phyloP scores from a whole-genome alignment of 2,797 vertebrate species.

The Rhinella marina region DNA sequence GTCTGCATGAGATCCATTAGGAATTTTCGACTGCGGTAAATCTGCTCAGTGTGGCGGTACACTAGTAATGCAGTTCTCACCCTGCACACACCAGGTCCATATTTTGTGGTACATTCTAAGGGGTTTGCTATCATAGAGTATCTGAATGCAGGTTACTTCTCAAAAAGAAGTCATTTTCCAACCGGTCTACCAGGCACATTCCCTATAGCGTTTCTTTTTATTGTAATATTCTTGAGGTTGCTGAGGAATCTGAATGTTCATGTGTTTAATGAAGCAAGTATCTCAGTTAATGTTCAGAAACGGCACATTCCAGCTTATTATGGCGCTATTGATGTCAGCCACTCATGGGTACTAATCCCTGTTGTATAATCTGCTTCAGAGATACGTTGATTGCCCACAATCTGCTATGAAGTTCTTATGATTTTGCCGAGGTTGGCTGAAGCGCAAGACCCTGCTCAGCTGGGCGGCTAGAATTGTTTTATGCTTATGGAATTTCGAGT shows the following conservation, averaged over 20 bases:
- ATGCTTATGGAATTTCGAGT: background rate
- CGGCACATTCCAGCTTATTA: slow-evolving; percentile 41
- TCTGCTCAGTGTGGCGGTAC: too few species aligned
- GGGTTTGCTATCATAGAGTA: background rate
- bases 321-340: slow-evolving; percentile 44
- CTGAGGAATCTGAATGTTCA: background rate
- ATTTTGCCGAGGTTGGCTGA: background rate
- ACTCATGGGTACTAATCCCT: slow-evolving; percentile 44
- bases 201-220: background rate
- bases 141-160: background rate
- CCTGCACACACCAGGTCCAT: too few species aligned
- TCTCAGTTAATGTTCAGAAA: slow-evolving; percentile 16
- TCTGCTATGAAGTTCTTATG: slow-evolving; percentile 32
- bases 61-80: too few species aligned
- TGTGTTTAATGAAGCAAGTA: slow-evolving; percentile 27
- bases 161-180: background rate
- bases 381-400: slow-evolving; percentile 34
- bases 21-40: too few species aligned
- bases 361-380: slow-evolving; percentile 25
- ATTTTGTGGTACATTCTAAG: too few species aligned
- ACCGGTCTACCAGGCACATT: background rate
- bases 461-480: background rate
- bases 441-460: slow-evolving; percentile 8
- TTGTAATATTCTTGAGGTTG: background rate
- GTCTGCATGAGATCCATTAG: too few species aligned